Conservation (phyloP, 2,888 invertebrate species). For the Athripsodes cinereus region DNA sequence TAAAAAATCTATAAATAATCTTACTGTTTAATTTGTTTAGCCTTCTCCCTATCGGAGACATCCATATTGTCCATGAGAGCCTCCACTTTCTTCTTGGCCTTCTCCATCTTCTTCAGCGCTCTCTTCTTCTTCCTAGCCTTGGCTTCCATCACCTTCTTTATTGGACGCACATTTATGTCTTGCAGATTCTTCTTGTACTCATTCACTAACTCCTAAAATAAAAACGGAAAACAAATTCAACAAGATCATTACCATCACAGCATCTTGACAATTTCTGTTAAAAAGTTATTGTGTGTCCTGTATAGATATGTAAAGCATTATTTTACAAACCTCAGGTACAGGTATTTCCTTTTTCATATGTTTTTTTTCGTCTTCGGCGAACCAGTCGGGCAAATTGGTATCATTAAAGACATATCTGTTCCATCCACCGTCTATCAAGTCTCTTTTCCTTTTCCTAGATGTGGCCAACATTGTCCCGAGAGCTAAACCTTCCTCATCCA, state of each 20-base stretch:
- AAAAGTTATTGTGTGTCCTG: too few species aligned
- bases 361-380: slow-evolving; percentile 85
- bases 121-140: slow-evolving; percentile 96
- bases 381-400: slow-evolving; percentile 91
- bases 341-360: slow-evolving; percentile 81
- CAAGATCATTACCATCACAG: too few species aligned
- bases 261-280: too few species aligned
- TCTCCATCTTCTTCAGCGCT: slow-evolving; percentile 77
- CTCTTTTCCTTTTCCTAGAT: slow-evolving; percentile 85
- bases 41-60: slow-evolving; percentile 88
- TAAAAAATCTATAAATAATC: slow-evolving; percentile 35
- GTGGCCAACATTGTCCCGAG: slow-evolving; percentile 86
- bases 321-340: slow-evolving; percentile 65
- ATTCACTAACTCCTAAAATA: slow-evolving; percentile 63
- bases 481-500: slow-evolving; percentile 85
- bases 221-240: too few species aligned
- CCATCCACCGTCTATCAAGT: slow-evolving; percentile 86
- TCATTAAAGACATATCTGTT: slow-evolving; percentile 92
- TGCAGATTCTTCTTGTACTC: slow-evolving; percentile 78
- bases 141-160: slow-evolving; percentile 97
- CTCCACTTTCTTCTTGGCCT: slow-evolving; percentile 94
- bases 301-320: too few species aligned
- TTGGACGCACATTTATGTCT: slow-evolving; percentile 90
- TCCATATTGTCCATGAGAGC: slow-evolving; percentile 86
- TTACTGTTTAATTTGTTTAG: slow-evolving; percentile 83